Evolutionary conservation across 2,797 vertebrate genomes (phyloP).

Genomic region (Lepus oiostolus): DNA sequence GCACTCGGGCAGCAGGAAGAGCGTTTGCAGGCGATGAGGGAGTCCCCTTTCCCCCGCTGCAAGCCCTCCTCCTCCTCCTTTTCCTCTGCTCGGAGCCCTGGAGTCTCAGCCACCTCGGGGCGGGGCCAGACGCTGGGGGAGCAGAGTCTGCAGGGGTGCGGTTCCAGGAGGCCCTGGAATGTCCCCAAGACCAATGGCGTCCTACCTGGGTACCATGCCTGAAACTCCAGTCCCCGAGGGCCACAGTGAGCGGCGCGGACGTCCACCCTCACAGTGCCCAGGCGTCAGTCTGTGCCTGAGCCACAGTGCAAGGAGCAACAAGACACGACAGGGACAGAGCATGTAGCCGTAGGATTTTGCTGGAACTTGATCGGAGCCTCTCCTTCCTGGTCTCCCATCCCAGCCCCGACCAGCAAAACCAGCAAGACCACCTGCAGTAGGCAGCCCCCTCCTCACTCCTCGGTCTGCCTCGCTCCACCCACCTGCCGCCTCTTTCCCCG

Average conservation of each 20-base stretch:
- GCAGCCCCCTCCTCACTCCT: not conserved
- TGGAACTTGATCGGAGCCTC: not conserved
- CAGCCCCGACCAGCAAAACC: not conserved
- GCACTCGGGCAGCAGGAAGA: not conserved
- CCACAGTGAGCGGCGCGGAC: no score
- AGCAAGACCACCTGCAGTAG: not conserved
- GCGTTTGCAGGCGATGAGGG: not conserved
- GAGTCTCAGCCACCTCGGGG: not conserved
- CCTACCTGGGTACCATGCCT: not conserved
- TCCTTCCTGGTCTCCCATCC: not conserved
- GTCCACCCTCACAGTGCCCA: no score
- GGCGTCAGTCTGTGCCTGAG: not conserved
- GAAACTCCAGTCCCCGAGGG: not conserved
- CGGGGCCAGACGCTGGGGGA: not conserved
- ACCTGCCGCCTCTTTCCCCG: not conserved
- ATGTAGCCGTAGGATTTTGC: rapidly evolving
- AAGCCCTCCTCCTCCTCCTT: no score
- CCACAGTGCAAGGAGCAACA: not conserved
- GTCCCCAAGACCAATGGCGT: rapidly evolving
- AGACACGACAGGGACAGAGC: not conserved
- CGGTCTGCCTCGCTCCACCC: not conserved
- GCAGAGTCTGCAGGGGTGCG: not conserved
- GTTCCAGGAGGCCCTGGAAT: not conserved
- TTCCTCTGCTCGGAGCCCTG: not conserved
- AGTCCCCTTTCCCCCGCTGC: not conserved